Conservation (phyloP, 2,797 vertebrate genomes). For the Ctenosaura bakeri region DNA sequence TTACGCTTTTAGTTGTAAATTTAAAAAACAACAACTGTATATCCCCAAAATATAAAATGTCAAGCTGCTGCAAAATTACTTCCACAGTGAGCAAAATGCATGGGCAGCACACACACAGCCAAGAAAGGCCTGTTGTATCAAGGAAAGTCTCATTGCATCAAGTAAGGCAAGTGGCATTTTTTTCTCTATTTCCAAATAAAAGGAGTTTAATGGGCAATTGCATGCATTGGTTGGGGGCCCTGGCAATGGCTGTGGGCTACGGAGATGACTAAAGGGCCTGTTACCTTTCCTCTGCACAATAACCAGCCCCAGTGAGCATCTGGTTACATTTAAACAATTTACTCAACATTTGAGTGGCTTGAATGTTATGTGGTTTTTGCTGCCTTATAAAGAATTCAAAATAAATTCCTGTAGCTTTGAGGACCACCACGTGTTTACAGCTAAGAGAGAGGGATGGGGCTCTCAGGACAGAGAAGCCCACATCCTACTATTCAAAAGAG, state of each 20-base stretch:
- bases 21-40: neutral
- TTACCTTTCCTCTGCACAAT: constrained; percentile 19
- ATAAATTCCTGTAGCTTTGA: constrained; percentile 63
- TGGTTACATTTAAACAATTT: constrained; percentile 71
- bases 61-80: neutral
- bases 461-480: neutral
- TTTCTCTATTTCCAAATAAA: constrained; percentile 8
- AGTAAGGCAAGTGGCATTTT: constrained; percentile 1
- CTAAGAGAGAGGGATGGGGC: neutral
- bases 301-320: constrained; percentile 50
- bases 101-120: neutral
- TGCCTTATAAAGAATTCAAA: constrained; percentile 73
- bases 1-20: neutral
- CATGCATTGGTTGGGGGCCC: neutral
- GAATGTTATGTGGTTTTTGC: constrained; percentile 70
- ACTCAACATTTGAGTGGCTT: constrained; percentile 70
- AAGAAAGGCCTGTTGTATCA: neutral
- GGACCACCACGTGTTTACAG: constrained; percentile 35
- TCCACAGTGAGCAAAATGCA: neutral
- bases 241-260: constrained; percentile 28
- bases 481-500: neutral
- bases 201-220: neutral
- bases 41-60: neutral
- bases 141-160: neutral
- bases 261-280: constrained; percentile 33